phyloP scores from a whole-genome alignment of 2,113 vertebrate species.

The Pterocles burchelli region DNA sequence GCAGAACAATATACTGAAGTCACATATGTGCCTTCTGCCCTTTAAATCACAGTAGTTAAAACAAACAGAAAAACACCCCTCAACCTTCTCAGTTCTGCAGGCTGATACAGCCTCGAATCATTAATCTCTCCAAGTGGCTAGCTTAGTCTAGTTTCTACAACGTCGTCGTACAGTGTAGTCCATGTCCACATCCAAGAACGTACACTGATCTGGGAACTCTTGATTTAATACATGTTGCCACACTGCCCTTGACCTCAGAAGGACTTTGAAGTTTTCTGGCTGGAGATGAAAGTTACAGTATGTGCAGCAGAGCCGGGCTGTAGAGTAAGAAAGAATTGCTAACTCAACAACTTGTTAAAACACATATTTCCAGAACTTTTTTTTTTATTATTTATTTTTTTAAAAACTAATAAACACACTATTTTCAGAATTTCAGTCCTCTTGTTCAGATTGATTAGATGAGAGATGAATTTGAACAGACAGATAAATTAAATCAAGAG shows the following conservation, averaged over 20 bases:
- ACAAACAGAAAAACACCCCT: not conserved
- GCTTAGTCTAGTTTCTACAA: not conserved
- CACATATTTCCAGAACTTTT: slow-evolving; percentile 9
- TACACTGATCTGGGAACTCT: slow-evolving; percentile 27
- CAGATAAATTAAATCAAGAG: slow-evolving; percentile 60
- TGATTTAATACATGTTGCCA: slow-evolving; percentile 57
- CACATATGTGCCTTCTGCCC: not conserved
- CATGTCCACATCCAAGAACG: not conserved
- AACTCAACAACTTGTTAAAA: slow-evolving; percentile 52
- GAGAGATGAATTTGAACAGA: slow-evolving; percentile 61
- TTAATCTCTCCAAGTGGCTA: slow-evolving; percentile 12
- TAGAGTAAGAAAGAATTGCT: slow-evolving; percentile 38
- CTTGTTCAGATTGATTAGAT: slow-evolving; percentile 54
- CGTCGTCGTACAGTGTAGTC: not conserved
- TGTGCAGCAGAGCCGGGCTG: not conserved
- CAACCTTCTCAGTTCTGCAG: not conserved
- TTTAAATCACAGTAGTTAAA: not conserved
- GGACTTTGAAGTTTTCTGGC: slow-evolving; percentile 59
- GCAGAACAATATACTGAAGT: not conserved
- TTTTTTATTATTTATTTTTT: not conserved
- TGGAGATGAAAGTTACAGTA: slow-evolving; percentile 64
- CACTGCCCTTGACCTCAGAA: slow-evolving; percentile 48
- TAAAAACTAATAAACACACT: slow-evolving; percentile 3
- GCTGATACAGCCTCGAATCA: not conserved
- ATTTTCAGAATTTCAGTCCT: slow-evolving; percentile 37